Percentiles rank a stretch among this genome's conserved stretches.
Evolutionary conservation across 2,113 vertebrate genomes (phyloP).

Genomic region (Cervus canadensis): DNA sequence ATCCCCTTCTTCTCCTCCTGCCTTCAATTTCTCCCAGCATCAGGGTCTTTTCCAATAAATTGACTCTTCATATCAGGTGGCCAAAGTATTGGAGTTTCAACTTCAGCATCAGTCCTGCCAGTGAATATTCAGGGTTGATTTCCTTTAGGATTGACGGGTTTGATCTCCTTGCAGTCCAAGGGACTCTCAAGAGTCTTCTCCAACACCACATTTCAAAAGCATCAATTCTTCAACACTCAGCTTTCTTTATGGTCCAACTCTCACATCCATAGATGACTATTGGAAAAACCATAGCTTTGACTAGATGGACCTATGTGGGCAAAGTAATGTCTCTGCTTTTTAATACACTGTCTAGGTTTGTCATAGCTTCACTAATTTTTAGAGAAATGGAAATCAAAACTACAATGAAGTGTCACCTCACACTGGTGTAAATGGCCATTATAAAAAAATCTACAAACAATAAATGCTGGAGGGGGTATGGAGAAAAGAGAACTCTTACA

Average conservation of each 20-base stretch:
- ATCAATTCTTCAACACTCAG: background rate
- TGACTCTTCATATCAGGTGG: background rate
- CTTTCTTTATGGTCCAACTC: background rate
- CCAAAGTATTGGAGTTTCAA: background rate
- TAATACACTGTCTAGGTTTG: background rate
- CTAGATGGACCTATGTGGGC: fast-evolving
- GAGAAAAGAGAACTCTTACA: background rate
- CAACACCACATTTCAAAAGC: background rate
- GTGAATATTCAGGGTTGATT: background rate
- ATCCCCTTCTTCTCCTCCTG: background rate
- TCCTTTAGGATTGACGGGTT: background rate
- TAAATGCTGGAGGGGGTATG: background rate
- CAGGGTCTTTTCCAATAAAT: background rate
- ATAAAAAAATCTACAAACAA: background rate
- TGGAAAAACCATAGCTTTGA: background rate
- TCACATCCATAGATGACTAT: background rate
- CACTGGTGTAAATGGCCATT: background rate
- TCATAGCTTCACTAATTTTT: background rate
- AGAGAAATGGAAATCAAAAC: background rate
- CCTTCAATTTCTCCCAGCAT: background rate
- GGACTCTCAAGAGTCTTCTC: background rate
- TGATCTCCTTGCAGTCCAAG: background rate
- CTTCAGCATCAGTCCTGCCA: background rate
- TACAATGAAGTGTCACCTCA: background rate
- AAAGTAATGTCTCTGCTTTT: background rate